phyloP scores from a whole-genome alignment of 2,113 vertebrate genomes.

The Loxodonta africana region DNA sequence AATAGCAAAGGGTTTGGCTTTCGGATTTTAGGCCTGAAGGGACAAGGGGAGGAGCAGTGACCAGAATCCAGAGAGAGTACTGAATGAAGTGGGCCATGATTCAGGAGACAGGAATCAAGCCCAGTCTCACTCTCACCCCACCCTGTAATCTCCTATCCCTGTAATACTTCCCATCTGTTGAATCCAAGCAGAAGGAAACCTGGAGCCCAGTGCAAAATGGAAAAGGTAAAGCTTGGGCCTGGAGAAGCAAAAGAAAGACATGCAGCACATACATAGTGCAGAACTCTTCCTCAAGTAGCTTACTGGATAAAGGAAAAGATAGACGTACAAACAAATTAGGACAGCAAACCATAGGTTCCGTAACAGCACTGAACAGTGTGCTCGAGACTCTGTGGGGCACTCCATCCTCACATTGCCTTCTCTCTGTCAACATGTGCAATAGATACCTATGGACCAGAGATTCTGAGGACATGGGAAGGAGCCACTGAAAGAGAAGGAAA shows the following conservation, averaged over 20 bases:
- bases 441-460: neutral
- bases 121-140: neutral
- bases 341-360: neutral
- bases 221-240: neutral
- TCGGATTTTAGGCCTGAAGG: neutral
- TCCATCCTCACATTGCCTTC: neutral
- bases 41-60: neutral
- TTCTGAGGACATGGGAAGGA: neutral
- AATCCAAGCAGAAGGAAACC: neutral
- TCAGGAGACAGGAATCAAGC: neutral
- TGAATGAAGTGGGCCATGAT: neutral
- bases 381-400: neutral
- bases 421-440: neutral
- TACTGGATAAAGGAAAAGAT: neutral
- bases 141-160: neutral
- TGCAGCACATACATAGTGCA: neutral
- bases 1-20: neutral
- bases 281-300: neutral
- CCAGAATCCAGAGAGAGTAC: neutral
- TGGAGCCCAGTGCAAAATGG: neutral
- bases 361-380: neutral
- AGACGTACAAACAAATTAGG: neutral
- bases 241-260: neutral
- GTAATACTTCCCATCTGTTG: neutral
- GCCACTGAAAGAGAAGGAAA: neutral